phyloP scores from a whole-genome alignment of 1,140 invertebrate species.

The Uloborus diversus region DNA sequence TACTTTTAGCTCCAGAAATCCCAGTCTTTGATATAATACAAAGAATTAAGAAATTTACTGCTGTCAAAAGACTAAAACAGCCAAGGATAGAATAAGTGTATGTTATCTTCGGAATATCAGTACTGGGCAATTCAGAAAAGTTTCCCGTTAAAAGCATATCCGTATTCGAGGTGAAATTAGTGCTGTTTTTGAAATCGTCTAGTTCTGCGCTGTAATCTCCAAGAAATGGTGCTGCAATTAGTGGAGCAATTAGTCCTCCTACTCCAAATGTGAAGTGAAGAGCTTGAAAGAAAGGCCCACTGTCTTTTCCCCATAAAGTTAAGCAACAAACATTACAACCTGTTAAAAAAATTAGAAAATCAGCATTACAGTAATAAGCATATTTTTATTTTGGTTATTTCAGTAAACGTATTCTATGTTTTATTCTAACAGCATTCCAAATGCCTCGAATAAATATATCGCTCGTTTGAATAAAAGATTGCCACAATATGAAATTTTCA shows the following conservation, averaged over 20 bases:
- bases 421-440: neutral
- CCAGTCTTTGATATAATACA: conserved; percentile 2
- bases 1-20: neutral
- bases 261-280: conserved; percentile 70
- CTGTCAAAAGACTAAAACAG: neutral
- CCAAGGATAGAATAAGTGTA: conserved; percentile 22
- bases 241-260: conserved; percentile 69
- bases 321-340: conserved; percentile 67
- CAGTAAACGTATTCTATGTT: too few species aligned
- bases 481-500: too few species aligned
- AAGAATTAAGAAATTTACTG: neutral
- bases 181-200: neutral
- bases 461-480: too few species aligned
- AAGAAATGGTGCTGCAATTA: conserved; percentile 68
- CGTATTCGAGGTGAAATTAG: neutral
- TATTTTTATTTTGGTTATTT: neutral
- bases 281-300: conserved; percentile 69
- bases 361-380: neutral
- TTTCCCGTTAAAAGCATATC: neutral
- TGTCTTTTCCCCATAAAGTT: conserved; percentile 68
- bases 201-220: conserved; percentile 34
- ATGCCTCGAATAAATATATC: neutral
- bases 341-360: neutral
- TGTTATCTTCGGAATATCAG: neutral
- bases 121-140: neutral